Percentiles rank a stretch among this genome's conserved stretches.
These are phyloP conservation scores for Calliscelio sp. DNA, from an alignment of 2,888 invertebrate genomes.

Conservation along the genomic window DNA sequence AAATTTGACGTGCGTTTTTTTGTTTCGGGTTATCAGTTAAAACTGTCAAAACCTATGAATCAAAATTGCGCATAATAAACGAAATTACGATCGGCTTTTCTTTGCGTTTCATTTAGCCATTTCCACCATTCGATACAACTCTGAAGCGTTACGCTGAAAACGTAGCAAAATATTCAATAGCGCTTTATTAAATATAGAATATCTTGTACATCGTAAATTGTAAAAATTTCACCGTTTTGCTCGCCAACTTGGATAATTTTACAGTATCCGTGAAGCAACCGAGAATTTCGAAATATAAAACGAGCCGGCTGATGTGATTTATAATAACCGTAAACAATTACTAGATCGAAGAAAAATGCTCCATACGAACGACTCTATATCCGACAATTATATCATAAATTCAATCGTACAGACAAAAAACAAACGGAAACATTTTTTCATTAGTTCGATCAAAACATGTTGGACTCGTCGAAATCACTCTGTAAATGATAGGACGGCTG, in stretches of 20 bases:
- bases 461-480: no score
- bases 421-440: no score
- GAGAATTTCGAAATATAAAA: conserved; percentile 20
- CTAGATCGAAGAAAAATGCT: conserved; percentile 8
- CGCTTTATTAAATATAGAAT: conserved; percentile 32
- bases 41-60: no score
- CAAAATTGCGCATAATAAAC: no score
- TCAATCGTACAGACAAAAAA: not conserved
- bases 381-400: no score
- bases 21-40: no score
- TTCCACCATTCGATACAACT: conserved; percentile 14
- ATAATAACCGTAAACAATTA: conserved; percentile 29
- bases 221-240: conserved; percentile 24
- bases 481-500: not conserved
- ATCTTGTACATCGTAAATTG: conserved; percentile 14
- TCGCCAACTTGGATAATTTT: conserved; percentile 9
- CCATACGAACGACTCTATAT: conserved; percentile 1
- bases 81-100: not conserved
- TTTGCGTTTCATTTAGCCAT: not conserved
- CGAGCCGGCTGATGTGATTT: conserved; percentile 9
- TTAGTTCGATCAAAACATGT: no score
- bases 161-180: conserved; percentile 20
- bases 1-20: no score
- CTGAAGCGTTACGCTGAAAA: not conserved
- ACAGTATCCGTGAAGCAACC: not conserved